phyloP scores from a whole-genome alignment of 2,888 invertebrate genomes.

The Unio pictorum region DNA sequence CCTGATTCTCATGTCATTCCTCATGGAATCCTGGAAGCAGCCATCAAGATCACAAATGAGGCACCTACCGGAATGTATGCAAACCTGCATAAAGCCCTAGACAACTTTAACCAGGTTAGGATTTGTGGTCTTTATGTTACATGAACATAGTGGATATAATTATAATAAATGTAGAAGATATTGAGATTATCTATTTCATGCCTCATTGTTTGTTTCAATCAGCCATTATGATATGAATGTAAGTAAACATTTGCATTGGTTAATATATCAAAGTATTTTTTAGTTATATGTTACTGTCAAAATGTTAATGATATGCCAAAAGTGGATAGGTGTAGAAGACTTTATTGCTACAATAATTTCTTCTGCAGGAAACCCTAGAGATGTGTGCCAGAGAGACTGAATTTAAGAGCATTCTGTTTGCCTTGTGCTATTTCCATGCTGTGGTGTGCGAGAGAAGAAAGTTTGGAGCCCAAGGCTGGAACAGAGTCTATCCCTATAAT shows the following conservation, averaged over 20 bases:
- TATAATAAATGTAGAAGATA: neutral
- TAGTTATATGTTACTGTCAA: too few species aligned
- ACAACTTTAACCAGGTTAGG: constrained; percentile 87
- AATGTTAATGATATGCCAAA: too few species aligned
- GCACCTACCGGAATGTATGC: constrained; percentile 98
- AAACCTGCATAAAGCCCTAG: constrained; percentile 94
- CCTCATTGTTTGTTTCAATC: too few species aligned
- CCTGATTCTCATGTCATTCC: constrained; percentile 93
- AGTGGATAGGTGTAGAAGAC: too few species aligned
- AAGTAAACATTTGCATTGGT: too few species aligned
- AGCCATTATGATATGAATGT: too few species aligned
- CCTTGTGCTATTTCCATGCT: constrained; percentile 92
- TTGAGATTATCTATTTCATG: too few species aligned
- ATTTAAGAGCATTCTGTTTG: constrained; percentile 94
- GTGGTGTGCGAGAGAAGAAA: constrained; percentile 94
- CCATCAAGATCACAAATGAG: constrained; percentile 97
- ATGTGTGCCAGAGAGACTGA: constrained; percentile 97
- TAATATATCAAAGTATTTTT: too few species aligned
- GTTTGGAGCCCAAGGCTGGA: constrained; percentile 87
- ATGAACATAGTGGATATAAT: neutral
- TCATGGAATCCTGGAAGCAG: constrained; percentile 94
- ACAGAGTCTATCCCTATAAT: constrained; percentile 94
- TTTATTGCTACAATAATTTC: too few species aligned
- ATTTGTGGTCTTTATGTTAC: neutral
- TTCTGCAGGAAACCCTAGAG: constrained; percentile 84